Base-by-base conservation (phyloP, 2,113 vertebrate species). In the Halichoerus grypus region DNA sequence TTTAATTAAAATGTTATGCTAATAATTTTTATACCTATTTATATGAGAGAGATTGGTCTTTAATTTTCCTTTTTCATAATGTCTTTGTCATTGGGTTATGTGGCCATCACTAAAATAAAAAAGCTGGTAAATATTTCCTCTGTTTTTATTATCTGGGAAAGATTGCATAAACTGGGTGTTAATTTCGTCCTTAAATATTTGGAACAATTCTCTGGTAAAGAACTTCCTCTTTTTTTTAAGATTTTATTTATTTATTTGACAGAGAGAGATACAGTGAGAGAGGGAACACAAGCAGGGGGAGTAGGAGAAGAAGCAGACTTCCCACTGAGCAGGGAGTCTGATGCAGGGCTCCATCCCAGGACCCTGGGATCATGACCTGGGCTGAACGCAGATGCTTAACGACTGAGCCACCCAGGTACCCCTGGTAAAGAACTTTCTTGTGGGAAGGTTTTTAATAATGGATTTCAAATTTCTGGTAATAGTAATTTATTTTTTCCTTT, bases 1-100 rank as follows among this genome's bases (percentile, higher is more conserved):
- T 84, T 77, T 90, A 96, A 71, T 63, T 85, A 69, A 22, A 51
- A 26, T 39, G 46, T 87, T 95, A 13, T 53, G 19, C 18, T 42
- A 82, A 72, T 67, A 74, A 63, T 72, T 90, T 90, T 96, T 96
- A 72, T 33, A 22, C 91, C n/a, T 46, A 36, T 67, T 46, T 80
- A 80, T 72, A 61, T 31, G 42, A 80, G n/a, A 90, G 18, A 65
- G 5, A 82, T 21, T 94, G 49, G 19, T 67, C 24, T 94, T 14
- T 67, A 81, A 28, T 46, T 91, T 94, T 51, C 16, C 63, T 57
- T 72, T 59, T 88, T 65, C 16, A 51, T 61, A 63, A 81, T 16
- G 0, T 76, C 22, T 33, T 91, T 65, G 11, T 94, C 24, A 87
- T 87, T 28, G 51, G 24, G 28, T 71, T 76, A 55, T 39, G 9